phyloP scores from a whole-genome alignment of 2,888 invertebrate species.

The Slavum lentiscoides region DNA sequence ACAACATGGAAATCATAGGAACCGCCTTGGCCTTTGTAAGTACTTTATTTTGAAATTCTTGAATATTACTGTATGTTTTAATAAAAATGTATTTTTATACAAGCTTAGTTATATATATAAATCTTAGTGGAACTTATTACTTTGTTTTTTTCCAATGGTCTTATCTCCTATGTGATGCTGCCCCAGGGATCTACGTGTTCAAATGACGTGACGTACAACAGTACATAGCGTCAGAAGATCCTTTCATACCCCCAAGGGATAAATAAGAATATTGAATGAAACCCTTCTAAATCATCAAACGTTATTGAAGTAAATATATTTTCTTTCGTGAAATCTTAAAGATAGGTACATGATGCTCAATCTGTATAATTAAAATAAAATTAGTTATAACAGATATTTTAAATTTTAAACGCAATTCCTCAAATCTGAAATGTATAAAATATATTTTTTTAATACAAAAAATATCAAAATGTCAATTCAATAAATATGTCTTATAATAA shows the following conservation, averaged over 20 bases:
- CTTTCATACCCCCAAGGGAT: not conserved
- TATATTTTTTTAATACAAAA: no score
- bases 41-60: not conserved
- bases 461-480: no score
- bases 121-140: not conserved
- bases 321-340: not conserved
- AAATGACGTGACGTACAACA: slow-evolving; percentile 10
- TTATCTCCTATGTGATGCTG: not conserved
- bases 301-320: slow-evolving; percentile 9
- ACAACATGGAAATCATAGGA: no score
- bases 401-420: no score
- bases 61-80: not conserved
- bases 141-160: not conserved
- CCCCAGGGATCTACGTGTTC: slow-evolving; percentile 23
- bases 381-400: no score
- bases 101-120: not conserved
- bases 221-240: slow-evolving; percentile 8
- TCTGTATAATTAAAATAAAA: no score
- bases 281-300: not conserved
- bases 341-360: no score
- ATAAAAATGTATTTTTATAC: not conserved
- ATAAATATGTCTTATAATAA: no score
- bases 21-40: no score
- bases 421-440: no score
- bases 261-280: slow-evolving; percentile 19